Evolutionary conservation across 2,113 vertebrate genomes (phyloP).

Genomic region (Epinephelus fuscoguttatus): DNA sequence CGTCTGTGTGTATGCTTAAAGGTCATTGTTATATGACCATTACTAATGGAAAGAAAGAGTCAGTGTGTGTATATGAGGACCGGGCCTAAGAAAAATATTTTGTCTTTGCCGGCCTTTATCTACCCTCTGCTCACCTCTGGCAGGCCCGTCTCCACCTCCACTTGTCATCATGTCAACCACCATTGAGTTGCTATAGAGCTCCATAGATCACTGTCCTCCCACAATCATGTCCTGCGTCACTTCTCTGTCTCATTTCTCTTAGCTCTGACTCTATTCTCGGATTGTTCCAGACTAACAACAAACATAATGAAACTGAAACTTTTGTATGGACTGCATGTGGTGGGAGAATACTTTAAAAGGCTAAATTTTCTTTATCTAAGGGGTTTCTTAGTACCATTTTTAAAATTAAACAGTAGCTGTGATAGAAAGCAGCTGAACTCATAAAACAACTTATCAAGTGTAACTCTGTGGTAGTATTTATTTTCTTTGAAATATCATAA

Average conservation of each 20-base stretch:
- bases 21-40: not conserved
- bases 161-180: conserved; percentile 49
- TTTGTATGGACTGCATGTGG: not conserved
- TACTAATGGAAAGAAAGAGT: conserved; percentile 17
- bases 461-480: not conserved
- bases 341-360: not conserved
- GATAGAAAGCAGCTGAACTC: not conserved
- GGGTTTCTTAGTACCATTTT: not conserved
- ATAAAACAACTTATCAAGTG: not conserved
- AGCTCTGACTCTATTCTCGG: not conserved
- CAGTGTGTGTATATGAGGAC: conserved; percentile 2
- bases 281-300: not conserved
- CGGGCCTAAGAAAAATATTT: conserved; percentile 40
- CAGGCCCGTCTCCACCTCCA: conserved; percentile 42
- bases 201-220: conserved; percentile 54
- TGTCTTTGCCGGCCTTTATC: conserved; percentile 33
- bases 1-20: not conserved
- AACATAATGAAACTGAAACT: conserved; percentile 17
- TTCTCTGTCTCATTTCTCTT: conserved; percentile 5
- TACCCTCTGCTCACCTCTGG: conserved; percentile 42
- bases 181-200: not conserved
- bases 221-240: conserved; percentile 3
- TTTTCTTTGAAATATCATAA: not conserved
- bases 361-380: not conserved
- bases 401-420: not conserved